These are phyloP conservation scores for Drosophila kikkawai DNA, from an alignment of 1,140 invertebrate species.

Conservation along the genomic window DNA sequence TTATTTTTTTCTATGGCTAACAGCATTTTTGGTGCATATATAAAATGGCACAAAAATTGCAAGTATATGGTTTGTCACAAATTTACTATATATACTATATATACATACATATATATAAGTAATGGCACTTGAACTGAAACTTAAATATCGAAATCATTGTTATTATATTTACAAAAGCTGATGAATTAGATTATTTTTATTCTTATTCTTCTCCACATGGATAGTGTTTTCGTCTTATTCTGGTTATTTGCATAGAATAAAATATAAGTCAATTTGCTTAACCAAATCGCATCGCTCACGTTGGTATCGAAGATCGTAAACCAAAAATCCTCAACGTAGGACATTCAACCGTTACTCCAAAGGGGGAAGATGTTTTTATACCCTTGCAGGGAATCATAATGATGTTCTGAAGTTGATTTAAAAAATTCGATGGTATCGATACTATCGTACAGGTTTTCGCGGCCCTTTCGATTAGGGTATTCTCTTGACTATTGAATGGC, in stretches of 20 bases:
- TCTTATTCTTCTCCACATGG: neutral
- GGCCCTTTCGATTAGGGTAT: too few relatives aligned
- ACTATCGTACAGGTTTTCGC: too few relatives aligned
- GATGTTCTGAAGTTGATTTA: too few relatives aligned
- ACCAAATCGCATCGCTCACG: neutral
- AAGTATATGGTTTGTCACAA: constrained; percentile 16
- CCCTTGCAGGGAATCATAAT: neutral
- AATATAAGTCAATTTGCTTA: neutral
- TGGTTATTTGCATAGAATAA: neutral
- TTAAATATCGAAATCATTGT: constrained; percentile 53
- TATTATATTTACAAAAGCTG: constrained; percentile 43
- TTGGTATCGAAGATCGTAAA: neutral
- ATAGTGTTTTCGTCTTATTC: neutral
- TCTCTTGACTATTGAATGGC: too few relatives aligned
- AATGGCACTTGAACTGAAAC: constrained; percentile 81
- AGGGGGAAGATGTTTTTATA: neutral
- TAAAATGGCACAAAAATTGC: constrained; percentile 18
- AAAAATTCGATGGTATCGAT: neutral
- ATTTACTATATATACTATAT: constrained; percentile 2
- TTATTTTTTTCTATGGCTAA: constrained; percentile 9
- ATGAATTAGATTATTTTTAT: constrained; percentile 1
- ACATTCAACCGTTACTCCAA: neutral
- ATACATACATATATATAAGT: constrained; percentile 33
- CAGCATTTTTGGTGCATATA: constrained; percentile 18
- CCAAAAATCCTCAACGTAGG: neutral